These are phyloP conservation scores for Emydoidea blandingii DNA, from an alignment of 2,797 vertebrate species.

Conservation along the genomic window DNA sequence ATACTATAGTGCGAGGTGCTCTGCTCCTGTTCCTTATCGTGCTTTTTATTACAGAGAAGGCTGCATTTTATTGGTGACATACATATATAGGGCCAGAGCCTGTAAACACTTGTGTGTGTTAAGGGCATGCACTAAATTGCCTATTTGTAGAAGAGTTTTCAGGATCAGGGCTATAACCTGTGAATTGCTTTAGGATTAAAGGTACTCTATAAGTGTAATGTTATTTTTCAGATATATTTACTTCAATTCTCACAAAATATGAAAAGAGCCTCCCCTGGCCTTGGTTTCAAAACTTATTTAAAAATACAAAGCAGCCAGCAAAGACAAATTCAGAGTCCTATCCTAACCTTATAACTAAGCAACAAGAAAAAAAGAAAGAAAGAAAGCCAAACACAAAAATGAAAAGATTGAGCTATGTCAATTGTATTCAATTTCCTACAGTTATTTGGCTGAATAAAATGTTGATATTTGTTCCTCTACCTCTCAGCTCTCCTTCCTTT, in stretches of 20 bases:
- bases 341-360: background rate
- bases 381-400: accelerated
- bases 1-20: accelerated
- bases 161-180: accelerated
- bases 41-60: accelerated
- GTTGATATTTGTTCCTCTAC: too few relatives aligned
- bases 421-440: accelerated
- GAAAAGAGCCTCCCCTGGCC: accelerated
- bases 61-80: accelerated
- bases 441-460: accelerated
- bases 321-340: background rate
- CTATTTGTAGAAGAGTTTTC: accelerated
- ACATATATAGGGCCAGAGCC: background rate
- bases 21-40: accelerated
- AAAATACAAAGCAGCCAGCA: background rate
- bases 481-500: background rate
- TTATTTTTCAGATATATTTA: background rate
- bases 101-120: accelerated
- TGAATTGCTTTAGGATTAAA: background rate
- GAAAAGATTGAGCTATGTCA: accelerated
- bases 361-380: accelerated
- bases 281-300: background rate
- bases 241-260: background rate
- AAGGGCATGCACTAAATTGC: background rate
- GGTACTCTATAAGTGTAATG: accelerated